These are phyloP conservation scores for Agrilus cyanescens DNA, from an alignment of 2,888 invertebrate species.

Conservation along the genomic window DNA sequence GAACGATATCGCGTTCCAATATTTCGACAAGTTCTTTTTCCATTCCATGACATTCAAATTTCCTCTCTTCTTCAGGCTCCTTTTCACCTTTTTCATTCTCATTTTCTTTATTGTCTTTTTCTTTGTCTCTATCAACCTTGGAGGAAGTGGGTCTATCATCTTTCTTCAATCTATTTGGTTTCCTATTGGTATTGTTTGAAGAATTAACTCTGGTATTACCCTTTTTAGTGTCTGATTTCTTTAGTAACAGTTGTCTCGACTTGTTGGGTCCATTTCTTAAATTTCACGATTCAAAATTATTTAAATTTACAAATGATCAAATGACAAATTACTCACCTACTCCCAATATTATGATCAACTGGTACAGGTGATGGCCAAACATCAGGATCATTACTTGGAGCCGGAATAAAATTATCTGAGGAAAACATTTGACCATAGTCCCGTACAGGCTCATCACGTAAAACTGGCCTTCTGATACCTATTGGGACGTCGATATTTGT, in stretches of 20 bases:
- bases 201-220: constrained; percentile 32
- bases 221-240: constrained; percentile 29
- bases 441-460: constrained; percentile 47
- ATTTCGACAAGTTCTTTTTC: constrained; percentile 88
- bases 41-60: constrained; percentile 71
- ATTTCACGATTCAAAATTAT: constrained; percentile 6
- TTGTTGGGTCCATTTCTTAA: constrained; percentile 25
- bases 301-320: constrained; percentile 1
- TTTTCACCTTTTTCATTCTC: constrained; percentile 46
- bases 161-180: constrained; percentile 18
- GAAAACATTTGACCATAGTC: constrained; percentile 71
- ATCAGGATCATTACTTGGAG: constrained; percentile 61
- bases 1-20: constrained; percentile 87
- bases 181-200: constrained; percentile 22
- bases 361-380: constrained; percentile 81
- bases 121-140: constrained; percentile 29
- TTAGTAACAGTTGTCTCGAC: constrained; percentile 21
- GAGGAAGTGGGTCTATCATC: constrained; percentile 34
- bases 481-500: constrained; percentile 41
- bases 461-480: constrained; percentile 31
- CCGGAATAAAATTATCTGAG: constrained; percentile 39
- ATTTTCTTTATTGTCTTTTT: constrained; percentile 46
- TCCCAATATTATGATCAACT: constrained; percentile 51
- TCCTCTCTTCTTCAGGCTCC: constrained; percentile 57
- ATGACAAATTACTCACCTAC: constrained; percentile 8